These are phyloP conservation scores for Dorcus parallelipipedus DNA, from an alignment of 2,888 invertebrate genomes.

Conservation along the genomic window DNA sequence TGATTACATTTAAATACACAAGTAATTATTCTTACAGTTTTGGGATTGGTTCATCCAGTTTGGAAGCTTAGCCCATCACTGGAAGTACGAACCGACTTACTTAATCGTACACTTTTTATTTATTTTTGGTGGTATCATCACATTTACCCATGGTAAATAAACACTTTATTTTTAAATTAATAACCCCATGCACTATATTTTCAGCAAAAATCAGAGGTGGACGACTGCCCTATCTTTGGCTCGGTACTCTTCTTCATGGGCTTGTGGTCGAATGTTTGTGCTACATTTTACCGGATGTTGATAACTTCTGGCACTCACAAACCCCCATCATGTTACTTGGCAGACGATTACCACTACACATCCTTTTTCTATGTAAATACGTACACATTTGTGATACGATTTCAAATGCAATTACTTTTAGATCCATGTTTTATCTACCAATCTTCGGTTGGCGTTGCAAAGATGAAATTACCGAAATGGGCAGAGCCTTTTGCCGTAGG, in stretches of 20 bases:
- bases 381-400: background rate
- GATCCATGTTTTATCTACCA: constrained; percentile 63
- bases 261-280: constrained; percentile 68
- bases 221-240: constrained; percentile 71
- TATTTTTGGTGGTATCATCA: constrained; percentile 60
- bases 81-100: constrained; percentile 66
- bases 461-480: constrained; percentile 55
- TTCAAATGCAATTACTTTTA: constrained; percentile 34
- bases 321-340: constrained; percentile 70
- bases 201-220: constrained; percentile 69
- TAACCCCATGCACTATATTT: constrained; percentile 22
- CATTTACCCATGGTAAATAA: constrained; percentile 64
- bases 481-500: constrained; percentile 67
- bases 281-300: constrained; percentile 68
- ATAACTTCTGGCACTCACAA: constrained; percentile 84
- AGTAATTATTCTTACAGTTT: constrained; percentile 3
- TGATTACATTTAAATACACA: no score
- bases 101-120: constrained; percentile 61
- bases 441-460: constrained; percentile 57
- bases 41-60: constrained; percentile 60
- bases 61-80: constrained; percentile 55
- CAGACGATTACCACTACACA: constrained; percentile 68
- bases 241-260: constrained; percentile 70
- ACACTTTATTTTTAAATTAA: constrained; percentile 4
- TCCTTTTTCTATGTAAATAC: constrained; percentile 62